A percentile compares a stretch with the other conserved stretches of the same genome.
Evolutionary conservation across 1,140 invertebrate species (phyloP).

Genomic region (Lucilia cuprina): DNA sequence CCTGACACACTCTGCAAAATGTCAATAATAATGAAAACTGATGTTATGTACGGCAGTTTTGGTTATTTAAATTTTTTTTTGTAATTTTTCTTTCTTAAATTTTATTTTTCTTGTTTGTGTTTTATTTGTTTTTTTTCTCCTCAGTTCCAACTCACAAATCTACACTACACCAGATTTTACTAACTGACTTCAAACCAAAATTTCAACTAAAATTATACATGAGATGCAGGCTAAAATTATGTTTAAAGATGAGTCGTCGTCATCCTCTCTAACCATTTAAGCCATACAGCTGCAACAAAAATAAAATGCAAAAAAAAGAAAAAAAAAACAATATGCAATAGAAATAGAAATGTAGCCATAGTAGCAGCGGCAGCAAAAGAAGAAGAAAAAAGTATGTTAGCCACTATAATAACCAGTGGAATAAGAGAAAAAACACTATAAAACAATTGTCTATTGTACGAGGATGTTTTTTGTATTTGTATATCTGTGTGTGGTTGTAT

Average conservation of each 20-base stretch:
- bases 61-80: background rate
- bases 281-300: background rate
- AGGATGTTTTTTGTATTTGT: background rate
- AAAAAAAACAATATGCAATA: no score
- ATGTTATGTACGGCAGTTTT: background rate
- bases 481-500: background rate
- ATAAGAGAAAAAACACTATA: background rate
- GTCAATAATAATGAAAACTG: conserved; percentile 3
- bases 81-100: background rate
- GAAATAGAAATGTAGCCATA: background rate
- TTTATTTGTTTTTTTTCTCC: background rate
- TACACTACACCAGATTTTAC: background rate
- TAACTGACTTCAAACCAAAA: conserved; percentile 29
- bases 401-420: conserved; percentile 13
- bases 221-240: conserved; percentile 19
- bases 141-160: conserved; percentile 9
- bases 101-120: background rate
- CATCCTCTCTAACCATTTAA: background rate
- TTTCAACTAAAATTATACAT: conserved; percentile 23
- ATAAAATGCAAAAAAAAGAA: background rate
- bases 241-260: background rate
- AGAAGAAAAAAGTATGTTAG: conserved; percentile 16
- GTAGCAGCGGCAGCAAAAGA: background rate
- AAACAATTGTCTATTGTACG: background rate
- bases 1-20: background rate